Base-by-base conservation (phyloP, 37 sponge, comb jelly and placozoan species). In the Geodia barretti region DNA sequence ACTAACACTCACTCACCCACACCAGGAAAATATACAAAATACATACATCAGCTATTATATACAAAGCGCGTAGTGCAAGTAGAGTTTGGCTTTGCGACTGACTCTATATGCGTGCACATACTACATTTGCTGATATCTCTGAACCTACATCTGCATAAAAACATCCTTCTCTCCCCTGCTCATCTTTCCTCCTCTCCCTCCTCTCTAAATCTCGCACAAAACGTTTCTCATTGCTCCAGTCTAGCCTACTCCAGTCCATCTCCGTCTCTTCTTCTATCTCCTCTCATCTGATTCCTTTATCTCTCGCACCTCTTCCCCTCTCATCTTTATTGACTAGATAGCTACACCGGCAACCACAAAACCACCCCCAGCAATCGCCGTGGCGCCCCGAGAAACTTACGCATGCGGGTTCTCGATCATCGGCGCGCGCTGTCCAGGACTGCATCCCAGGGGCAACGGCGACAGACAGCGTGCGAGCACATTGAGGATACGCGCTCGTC, bases 381-480 rank as follows among this genome's bases (percentile, higher is more conserved):
- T n/a, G n/a, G n/a, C n/a, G n/a, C n/a, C n/a, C n/a, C n/a, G n/a
- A n/a, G n/a, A n/a, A n/a, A n/a, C n/a, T n/a, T n/a, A n/a, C n/a
- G n/a, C n/a, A n/a, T n/a, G n/a, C n/a, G n/a, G n/a, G n/a, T n/a
- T n/a, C n/a, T n/a, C n/a, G n/a, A n/a, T n/a, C n/a, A n/a, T n/a
- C n/a, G n/a, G n/a, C n/a, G n/a, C n/a, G n/a, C n/a, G n/a, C n/a
- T n/a, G n/a, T n/a, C n/a, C n/a, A n/a, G n/a, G n/a, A n/a, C n/a
- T n/a, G n/a, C n/a, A n/a, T n/a, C n/a, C n/a, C n/a, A 36, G 11
- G 14, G 14, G 54, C 7, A 39, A 3, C 7, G 40, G 5, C 11
- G 24, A 73, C 79, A 79, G 85, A 84, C 84, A 0, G 86, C 72
- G 41, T 85, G 86, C n/a, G 29, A 59, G 65, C n/a, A 79, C 78